Base-by-base conservation (phyloP, 2,888 invertebrate species). In the Machimus atricapillus region DNA sequence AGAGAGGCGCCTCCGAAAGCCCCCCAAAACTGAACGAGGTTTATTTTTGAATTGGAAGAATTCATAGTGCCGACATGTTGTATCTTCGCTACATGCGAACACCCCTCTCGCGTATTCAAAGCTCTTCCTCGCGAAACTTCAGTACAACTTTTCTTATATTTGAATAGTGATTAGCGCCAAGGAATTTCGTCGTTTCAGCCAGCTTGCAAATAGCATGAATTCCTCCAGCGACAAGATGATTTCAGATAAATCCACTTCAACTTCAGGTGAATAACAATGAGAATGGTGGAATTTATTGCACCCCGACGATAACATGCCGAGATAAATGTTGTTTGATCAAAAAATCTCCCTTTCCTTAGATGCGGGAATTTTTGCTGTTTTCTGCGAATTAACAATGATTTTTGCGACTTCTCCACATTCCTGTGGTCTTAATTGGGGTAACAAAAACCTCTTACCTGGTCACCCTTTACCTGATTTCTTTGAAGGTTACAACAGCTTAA, bases 11-110 rank as follows among this genome's bases (percentile, higher is more conserved):
- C n/a, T 16, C 31, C 19, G 82, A 79, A 79, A 79, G 79, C 31
- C 40, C 79, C 46, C 40, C 40, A 43, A 23, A 31, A 56, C 9
- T 19, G n/a, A 27, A 82, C 56, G 37, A 82, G 31, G 56, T 82
- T 82, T 31, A 82, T 31, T 52, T 34, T 82, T 82, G 58, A 82
- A 82, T 82, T 58, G 82, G 82, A 82, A 82, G 3, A 31, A 56
- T 9, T 78, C 43, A 12, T 8, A 7, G 1, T 31, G 5, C 34
- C 31, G 58, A 82, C 56, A 58, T 82, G 56, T 81, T 31, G 82
- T 34, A 43, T 34, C 4, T n/a, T n/a, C 52, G 52, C 16, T n/a
- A 2, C 52, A 5, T 6, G 52, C 52, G n/a, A 37, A 78, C 16
- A 43, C 37, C 37, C 43, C 78, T 23, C 27, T n/a, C 7, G 27